Percentiles rank a stretch among this genome's conserved stretches.
Evolutionary conservation across 2,113 vertebrate genomes (phyloP).

Genomic region (Bos javanicus): DNA sequence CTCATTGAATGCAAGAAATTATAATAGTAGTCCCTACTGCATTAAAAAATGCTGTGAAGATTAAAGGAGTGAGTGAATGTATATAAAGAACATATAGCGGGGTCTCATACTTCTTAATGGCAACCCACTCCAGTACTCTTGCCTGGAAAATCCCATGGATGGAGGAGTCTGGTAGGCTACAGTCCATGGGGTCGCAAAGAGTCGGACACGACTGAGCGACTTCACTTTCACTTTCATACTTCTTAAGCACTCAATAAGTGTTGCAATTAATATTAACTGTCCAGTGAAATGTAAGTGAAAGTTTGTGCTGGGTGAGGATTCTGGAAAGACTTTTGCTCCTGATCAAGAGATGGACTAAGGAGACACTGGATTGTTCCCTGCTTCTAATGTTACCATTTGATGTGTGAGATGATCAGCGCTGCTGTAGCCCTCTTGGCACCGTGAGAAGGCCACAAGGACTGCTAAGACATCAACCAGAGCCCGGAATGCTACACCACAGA

Average conservation of each 20-base stretch:
- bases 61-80: background rate
- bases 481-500: background rate
- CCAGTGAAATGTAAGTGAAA: background rate
- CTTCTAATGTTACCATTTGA: background rate
- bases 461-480: background rate
- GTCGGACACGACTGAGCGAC: too few species aligned
- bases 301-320: background rate
- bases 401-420: background rate
- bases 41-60: background rate
- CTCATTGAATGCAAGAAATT: background rate
- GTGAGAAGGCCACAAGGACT: background rate
- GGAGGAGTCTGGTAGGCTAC: too few species aligned
- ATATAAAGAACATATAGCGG: background rate
- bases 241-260: background rate
- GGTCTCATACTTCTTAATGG: background rate
- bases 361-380: background rate
- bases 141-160: too few species aligned
- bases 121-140: too few species aligned
- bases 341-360: background rate
- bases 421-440: background rate
- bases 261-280: background rate
- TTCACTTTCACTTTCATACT: background rate
- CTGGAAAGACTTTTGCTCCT: background rate
- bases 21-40: background rate
- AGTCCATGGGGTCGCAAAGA: too few species aligned